Conservation (phyloP, 2,888 invertebrate genomes). For the Erynnis tages region DNA sequence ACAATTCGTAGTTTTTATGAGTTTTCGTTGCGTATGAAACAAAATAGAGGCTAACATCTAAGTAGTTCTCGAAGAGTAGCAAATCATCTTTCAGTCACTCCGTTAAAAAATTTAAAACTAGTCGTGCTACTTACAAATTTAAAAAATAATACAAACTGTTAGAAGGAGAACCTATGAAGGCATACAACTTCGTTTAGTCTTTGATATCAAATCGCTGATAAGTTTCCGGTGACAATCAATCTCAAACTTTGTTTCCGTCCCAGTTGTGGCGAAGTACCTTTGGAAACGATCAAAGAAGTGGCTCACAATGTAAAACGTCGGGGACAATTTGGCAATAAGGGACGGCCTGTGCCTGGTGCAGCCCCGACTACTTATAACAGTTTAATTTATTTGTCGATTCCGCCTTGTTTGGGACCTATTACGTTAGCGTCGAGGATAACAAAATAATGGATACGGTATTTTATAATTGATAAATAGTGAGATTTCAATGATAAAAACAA, state of each 20-base stretch:
- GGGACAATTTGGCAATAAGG: slow-evolving; percentile 72
- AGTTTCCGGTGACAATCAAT: slow-evolving; percentile 28
- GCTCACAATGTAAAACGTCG: slow-evolving; percentile 54
- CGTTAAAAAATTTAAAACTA: too few species aligned
- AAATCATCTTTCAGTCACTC: too few species aligned
- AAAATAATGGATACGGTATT: slow-evolving; percentile 37
- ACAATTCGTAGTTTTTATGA: too few species aligned
- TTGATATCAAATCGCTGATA: slow-evolving; percentile 19
- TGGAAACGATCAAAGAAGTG: slow-evolving; percentile 49
- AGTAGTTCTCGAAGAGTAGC: too few species aligned
- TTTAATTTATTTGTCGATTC: slow-evolving; percentile 70
- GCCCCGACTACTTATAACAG: slow-evolving; percentile 61
- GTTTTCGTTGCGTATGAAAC: too few species aligned
- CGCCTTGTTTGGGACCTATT: slow-evolving; percentile 53
- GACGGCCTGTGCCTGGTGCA: slow-evolving; percentile 63
- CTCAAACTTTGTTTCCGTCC: slow-evolving; percentile 41
- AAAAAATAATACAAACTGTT: too few species aligned
- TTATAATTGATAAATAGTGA: too few species aligned
- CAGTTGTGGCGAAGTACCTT: slow-evolving; percentile 43
- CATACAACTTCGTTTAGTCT: too few species aligned
- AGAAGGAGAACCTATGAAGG: too few species aligned
- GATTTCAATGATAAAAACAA: too few species aligned
- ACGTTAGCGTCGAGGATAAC: slow-evolving; percentile 39
- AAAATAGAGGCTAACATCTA: too few species aligned
- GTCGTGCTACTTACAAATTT: too few species aligned